Base-by-base conservation (phyloP, 2,113 vertebrate genomes). In the Chaetodon auriga region DNA sequence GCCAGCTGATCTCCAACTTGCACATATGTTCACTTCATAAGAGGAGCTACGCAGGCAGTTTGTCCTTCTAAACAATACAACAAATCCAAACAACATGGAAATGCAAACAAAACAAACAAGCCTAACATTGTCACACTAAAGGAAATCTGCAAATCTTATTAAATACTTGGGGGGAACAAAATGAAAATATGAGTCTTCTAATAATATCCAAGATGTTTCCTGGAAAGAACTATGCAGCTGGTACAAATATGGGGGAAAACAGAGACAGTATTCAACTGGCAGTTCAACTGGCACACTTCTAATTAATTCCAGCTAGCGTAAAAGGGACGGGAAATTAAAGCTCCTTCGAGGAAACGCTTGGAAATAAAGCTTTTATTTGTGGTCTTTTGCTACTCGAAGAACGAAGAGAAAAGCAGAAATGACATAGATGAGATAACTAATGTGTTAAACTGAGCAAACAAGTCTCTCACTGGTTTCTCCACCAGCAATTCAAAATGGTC, bases 1-100 rank as follows among this genome's bases (percentile, higher is more conserved):
- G 14, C 48, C 46, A 71, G 54, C 61, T 74, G 77, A 69, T 82
- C 61, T 12, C 63, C 5, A 36, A 36, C 35, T 35, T 7, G 57
- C 55, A 60, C 70, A 57, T 45, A 48, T 16, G 48, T 48, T 74
- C 10, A 38, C 15, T 38, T 8, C 15, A 41, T 14, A 14, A 54
- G 4, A 51, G n/a, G 13, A 55, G 69, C 18, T 8, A 54, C 45
- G 21, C 36, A 68, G 35, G 2, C 35, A 68, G 19, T 45, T 62
- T 62, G 57, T 36, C 19, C 25, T 48, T 7, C 12, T 36, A 48
- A 21, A 61, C 18, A 18, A 35, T 46, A 80, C 46, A 49, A 45
- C n/a, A 30, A 30, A 30, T 30, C 30, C 30, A 30, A 30, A 30
- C 30, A 35, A 16, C 0, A 18, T 41, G 36, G 68, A 62, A 71